These are phyloP conservation scores for Malurus alboscapulatus DNA, from an alignment of 2,113 vertebrate species.

Conservation along the genomic window DNA sequence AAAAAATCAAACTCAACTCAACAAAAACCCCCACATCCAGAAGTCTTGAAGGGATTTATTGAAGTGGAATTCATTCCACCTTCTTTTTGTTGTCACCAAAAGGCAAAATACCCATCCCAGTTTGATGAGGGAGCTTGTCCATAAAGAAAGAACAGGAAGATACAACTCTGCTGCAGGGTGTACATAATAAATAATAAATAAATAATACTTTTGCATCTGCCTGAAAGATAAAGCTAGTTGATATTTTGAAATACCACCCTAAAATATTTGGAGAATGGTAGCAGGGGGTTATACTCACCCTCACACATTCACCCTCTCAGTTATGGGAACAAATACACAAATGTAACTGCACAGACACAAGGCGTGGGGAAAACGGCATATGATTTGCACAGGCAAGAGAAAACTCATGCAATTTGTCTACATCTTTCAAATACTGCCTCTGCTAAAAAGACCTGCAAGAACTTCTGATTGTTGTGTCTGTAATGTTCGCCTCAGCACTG, in stretches of 20 bases:
- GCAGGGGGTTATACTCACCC: neutral
- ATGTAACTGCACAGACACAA: rapidly evolving
- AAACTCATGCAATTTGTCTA: neutral
- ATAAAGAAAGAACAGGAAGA: neutral
- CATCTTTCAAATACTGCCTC: neutral
- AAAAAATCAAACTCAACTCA: neutral
- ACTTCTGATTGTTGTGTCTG: neutral
- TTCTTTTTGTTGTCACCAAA: neutral
- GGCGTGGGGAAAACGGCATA: neutral
- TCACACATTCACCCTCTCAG: neutral
- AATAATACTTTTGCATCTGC: neutral
- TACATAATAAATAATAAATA: neutral
- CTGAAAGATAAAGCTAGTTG: neutral
- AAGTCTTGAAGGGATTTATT: neutral
- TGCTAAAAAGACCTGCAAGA: neutral
- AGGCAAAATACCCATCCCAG: neutral
- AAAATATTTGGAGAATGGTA: neutral
- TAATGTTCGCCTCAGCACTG: neutral
- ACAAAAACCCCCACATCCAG: rapidly evolving
- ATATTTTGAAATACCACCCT: neutral
- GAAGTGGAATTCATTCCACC: neutral
- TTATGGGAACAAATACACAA: rapidly evolving
- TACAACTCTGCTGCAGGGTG: neutral
- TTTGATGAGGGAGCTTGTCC: neutral
- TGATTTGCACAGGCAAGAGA: neutral